A percentile compares a stretch with the other conserved stretches of the same genome.
These are phyloP conservation scores for Phragmatobia fuliginosa DNA, from an alignment of 2,888 invertebrate species.

Conservation along the genomic window DNA sequence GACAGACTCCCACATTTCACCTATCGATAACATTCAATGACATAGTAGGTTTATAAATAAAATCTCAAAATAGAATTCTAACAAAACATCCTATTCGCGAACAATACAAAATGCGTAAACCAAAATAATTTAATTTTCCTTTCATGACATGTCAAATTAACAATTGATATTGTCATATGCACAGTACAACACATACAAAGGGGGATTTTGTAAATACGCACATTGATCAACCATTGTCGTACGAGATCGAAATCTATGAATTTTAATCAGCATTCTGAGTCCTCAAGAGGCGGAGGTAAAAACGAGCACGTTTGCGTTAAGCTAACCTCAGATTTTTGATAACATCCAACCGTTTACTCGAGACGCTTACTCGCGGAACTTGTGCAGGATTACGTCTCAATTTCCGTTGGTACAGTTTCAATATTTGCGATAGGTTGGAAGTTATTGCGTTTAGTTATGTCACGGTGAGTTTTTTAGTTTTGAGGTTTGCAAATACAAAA, in stretches of 20 bases:
- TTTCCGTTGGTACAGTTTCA: slow-evolving; percentile 38
- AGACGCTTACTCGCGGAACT: slow-evolving; percentile 41
- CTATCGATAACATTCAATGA: not conserved
- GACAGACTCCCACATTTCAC: not conserved
- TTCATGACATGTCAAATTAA: slow-evolving; percentile 63
- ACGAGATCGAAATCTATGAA: slow-evolving; percentile 64
- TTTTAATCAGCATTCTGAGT: slow-evolving; percentile 71
- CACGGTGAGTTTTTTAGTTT: not conserved
- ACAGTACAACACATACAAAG: slow-evolving; percentile 36
- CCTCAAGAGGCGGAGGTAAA: slow-evolving; percentile 58
- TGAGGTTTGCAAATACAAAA: not conserved
- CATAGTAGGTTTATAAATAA: not conserved
- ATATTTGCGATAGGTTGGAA: slow-evolving; percentile 28
- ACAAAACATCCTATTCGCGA: slow-evolving; percentile 46
- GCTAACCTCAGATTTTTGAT: slow-evolving; percentile 46
- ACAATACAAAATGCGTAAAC: slow-evolving; percentile 51
- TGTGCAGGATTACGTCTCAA: slow-evolving; percentile 41
- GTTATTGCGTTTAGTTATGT: not conserved
- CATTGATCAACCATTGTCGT: slow-evolving; percentile 46
- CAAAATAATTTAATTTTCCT: slow-evolving; percentile 65
- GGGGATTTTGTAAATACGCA: slow-evolving; percentile 36
- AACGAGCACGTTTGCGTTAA: slow-evolving; percentile 57
- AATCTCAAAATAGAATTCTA: not conserved
- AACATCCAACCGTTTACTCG: slow-evolving; percentile 41
- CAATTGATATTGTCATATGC: slow-evolving; percentile 62